Base-by-base conservation (phyloP, 2,888 invertebrate genomes). In the Hydrotaea cyrtoneurina region DNA sequence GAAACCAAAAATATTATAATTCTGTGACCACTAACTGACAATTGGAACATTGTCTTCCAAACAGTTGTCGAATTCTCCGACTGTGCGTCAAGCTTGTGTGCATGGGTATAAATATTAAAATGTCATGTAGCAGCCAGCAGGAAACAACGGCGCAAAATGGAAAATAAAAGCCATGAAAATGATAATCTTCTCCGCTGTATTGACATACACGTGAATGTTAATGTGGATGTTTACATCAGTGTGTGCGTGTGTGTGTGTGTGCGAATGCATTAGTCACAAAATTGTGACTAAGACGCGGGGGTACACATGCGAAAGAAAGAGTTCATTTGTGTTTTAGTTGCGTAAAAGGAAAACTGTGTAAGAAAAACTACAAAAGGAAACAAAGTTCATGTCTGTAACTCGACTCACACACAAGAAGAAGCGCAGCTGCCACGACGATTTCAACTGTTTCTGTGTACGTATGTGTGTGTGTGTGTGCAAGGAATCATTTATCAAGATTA, bases 331-430 rank as follows among this genome's bases (percentile, higher is more conserved):
- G 57, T 19, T 46, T 43, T 82, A 11, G 72, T 76, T 57, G 73
- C 76, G 36, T 50, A 36, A 78, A 75, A 59, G 43, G 17, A 72
- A 78, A 71, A 57, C 78, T 81, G 80, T 66, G 59, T 26, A 59
- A 8, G 59, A 76, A 75, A 76, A 77, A 88, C 88, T 88, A 90
- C 88, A 88, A 78, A 73, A 82, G 81, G 85, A 87, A 89, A 87
- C 85, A 86, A 90, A 84, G 85, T 87, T 86, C 89, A 87, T 88
- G 89, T 69, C 81, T 81, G 78, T 78, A 39, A 23, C 21, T 31
- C 7, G 17, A n/a, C 36, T 19, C 2, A 21, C 8, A 13, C 26
- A 46, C 21, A 23, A 17, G 15, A 39, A 8, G 66, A 31, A 17
- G 50, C 36, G 50, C 66, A 46, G 1, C 15, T 15, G 50, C 11